Conservation (phyloP, 2,797 vertebrate species). For the Taeniopygia guttata region DNA sequence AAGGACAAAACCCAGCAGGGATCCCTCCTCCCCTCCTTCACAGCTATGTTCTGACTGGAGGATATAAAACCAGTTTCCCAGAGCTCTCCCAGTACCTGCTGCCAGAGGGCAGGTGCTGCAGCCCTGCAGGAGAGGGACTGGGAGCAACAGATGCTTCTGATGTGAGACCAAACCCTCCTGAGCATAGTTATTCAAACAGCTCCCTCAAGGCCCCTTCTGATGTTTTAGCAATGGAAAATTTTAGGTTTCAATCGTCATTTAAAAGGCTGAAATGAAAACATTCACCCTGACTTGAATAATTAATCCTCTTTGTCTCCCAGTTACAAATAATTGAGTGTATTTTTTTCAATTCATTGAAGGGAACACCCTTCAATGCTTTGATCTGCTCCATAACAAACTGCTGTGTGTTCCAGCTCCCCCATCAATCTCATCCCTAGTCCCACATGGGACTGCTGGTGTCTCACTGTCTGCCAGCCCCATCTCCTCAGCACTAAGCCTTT, state of each 20-base stretch:
- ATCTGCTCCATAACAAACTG: not conserved
- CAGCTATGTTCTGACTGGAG: not conserved
- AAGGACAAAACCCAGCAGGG: not conserved
- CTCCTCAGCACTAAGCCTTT: not conserved
- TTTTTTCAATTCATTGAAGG: not conserved
- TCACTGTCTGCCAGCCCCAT: not conserved
- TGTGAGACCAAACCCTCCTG: not conserved
- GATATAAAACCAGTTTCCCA: not conserved
- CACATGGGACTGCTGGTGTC: fast-evolving
- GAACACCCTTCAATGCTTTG: not conserved
- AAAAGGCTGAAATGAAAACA: not conserved
- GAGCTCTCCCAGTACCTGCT: not conserved
- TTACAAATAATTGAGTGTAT: not conserved
- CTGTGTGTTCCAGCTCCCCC: not conserved
- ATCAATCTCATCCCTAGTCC: fast-evolving
- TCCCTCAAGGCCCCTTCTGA: not conserved
- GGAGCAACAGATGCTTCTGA: not conserved
- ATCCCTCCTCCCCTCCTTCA: not conserved
- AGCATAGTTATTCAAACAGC: not conserved
- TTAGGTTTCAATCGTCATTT: not conserved
- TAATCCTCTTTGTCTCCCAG: not conserved
- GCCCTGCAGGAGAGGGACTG: not conserved
- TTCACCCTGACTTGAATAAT: not conserved
- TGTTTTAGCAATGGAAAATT: not conserved
- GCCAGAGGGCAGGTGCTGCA: not conserved